Conservation (phyloP, 2,888 invertebrate species). For the Tenthredo scrophulariae region DNA sequence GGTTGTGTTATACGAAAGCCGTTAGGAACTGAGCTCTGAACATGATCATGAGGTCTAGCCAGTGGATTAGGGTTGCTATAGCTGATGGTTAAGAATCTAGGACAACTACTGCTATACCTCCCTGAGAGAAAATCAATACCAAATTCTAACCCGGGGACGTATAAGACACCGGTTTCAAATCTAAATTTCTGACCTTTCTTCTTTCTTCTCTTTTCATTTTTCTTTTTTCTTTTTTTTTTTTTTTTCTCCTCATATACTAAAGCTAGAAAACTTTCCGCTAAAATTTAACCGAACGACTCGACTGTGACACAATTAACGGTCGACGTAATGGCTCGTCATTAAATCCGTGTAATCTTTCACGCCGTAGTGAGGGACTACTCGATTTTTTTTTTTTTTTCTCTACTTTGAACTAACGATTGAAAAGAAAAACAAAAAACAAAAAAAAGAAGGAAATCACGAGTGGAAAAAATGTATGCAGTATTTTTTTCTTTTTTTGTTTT, state of each 20-base stretch:
- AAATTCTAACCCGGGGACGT: not conserved
- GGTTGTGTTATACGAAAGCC: not conserved
- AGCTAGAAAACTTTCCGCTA: not conserved
- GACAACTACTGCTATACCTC: not conserved
- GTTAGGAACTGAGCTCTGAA: not conserved
- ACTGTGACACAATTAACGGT: conserved; percentile 4
- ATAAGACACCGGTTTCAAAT: not conserved
- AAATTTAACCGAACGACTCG: not conserved
- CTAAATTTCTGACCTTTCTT: not conserved
- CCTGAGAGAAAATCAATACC: conserved; percentile 8
- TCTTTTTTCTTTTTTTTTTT: not conserved
- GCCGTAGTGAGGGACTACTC: not conserved
- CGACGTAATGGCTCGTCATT: not conserved
- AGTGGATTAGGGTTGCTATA: conserved; percentile 8
- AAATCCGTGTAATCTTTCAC: not conserved
- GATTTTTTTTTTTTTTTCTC: not conserved
- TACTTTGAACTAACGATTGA: not conserved
- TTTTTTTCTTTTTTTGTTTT: not conserved
- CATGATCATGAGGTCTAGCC: conserved; percentile 29
- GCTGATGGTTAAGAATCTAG: conserved; percentile 12
- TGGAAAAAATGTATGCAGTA: not conserved
- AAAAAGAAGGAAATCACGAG: not conserved
- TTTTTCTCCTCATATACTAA: not conserved
- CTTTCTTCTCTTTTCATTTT: not conserved
- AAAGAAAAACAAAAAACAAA: not conserved